phyloP scores from a whole-genome alignment of 2,888 invertebrate genomes.

The Pristionchus entomophagus region DNA sequence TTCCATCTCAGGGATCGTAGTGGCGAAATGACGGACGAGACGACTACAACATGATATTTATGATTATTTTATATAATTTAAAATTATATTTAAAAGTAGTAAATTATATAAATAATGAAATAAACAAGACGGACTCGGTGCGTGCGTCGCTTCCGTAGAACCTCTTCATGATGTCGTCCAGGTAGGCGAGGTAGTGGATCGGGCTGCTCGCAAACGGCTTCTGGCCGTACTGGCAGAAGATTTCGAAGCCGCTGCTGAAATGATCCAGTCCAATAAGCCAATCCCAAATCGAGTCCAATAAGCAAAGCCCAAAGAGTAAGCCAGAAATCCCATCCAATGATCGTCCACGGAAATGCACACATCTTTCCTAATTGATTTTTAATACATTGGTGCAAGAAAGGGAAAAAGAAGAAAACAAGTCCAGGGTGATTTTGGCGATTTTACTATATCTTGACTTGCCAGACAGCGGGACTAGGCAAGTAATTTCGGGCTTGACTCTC shows the following conservation, averaged over 20 bases:
- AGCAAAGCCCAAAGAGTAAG: too few species aligned
- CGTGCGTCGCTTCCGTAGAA: neutral
- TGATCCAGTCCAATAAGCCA: neutral
- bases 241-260: neutral
- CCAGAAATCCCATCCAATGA: too few species aligned
- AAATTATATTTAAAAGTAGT: too few species aligned
- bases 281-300: neutral
- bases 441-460: too few species aligned
- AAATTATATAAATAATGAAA: neutral
- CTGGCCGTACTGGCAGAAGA: neutral
- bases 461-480: too few species aligned
- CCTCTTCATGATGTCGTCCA: neutral
- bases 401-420: neutral
- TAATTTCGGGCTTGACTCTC: too few species aligned
- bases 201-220: neutral
- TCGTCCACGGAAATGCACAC: neutral
- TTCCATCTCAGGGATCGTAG: neutral
- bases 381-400: neutral
- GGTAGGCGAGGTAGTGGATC: neutral
- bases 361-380: neutral
- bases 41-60: slow-evolving; percentile 5
- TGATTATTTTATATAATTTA: too few species aligned
- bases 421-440: too few species aligned
- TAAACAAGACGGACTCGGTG: slow-evolving; percentile 19
- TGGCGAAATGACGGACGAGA: neutral